phyloP scores from a whole-genome alignment of 2,113 vertebrate species.

The Excalfactoria chinensis region DNA sequence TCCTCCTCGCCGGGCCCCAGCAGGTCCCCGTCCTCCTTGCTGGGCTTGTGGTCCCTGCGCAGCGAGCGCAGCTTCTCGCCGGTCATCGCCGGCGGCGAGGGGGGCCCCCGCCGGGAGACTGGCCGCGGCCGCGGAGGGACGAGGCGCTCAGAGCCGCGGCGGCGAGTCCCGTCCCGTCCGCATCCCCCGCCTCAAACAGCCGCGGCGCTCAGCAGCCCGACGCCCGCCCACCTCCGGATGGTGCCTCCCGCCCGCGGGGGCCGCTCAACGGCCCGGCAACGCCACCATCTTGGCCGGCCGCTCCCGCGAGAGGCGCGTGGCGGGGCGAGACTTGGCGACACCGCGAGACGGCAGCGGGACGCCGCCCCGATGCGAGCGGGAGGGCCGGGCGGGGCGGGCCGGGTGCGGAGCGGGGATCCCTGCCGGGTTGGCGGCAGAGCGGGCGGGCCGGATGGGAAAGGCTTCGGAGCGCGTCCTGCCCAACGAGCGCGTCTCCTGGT shows the following conservation, averaged over 20 bases:
- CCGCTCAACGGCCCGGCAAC: background rate
- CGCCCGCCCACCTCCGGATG: background rate
- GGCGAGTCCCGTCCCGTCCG: conserved; percentile 32
- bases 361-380: too few species aligned
- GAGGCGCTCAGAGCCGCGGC: conserved; percentile 55
- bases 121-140: conserved; percentile 71
- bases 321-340: background rate
- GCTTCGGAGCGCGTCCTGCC: too few species aligned
- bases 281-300: conserved; percentile 36
- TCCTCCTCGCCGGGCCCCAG: conserved; percentile 92
- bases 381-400: too few species aligned
- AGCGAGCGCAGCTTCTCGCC: conserved; percentile 95
- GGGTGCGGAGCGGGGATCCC: too few species aligned
- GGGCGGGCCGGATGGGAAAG: too few species aligned
- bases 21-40: conserved; percentile 88
- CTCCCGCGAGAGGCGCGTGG: background rate
- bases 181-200: conserved; percentile 46
- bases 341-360: background rate
- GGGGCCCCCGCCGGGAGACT: conserved; percentile 51
- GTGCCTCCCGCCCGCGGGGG: background rate
- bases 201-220: background rate
- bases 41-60: conserved; percentile 90
- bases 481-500: too few species aligned
- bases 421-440: too few species aligned
- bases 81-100: conserved; percentile 85